These are phyloP conservation scores for Oxyteleia sp. DNA, from an alignment of 2,888 invertebrate species.

Conservation along the genomic window DNA sequence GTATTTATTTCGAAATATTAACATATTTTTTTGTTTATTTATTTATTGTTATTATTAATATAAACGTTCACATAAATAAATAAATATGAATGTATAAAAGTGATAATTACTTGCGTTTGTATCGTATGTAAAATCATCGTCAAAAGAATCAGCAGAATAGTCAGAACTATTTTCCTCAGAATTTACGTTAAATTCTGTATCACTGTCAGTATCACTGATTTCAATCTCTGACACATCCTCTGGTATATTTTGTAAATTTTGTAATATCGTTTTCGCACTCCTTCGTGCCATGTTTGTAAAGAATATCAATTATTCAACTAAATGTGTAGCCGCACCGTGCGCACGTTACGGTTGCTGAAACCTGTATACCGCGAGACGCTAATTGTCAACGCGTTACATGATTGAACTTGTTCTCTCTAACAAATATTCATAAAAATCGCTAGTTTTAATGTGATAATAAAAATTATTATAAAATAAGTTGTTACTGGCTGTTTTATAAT, in stretches of 20 bases:
- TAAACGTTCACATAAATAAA: conserved; percentile 2
- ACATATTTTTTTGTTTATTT: conserved; percentile 4
- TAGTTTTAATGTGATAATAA: background rate
- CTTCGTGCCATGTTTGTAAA: background rate
- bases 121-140: background rate
- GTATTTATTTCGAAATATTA: background rate
- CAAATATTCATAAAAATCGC: background rate
- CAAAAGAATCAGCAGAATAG: background rate
- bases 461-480: background rate
- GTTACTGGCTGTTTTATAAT: background rate
- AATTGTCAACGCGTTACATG: no score
- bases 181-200: background rate
- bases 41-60: background rate
- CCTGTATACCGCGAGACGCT: background rate
- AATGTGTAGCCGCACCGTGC: background rate
- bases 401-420: background rate
- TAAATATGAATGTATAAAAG: conserved; percentile 5
- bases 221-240: conserved; percentile 20
- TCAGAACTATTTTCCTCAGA: conserved; percentile 6
- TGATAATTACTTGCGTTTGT: background rate
- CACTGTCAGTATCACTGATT: conserved; percentile 1
- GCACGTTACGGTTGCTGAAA: background rate
- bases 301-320: background rate
- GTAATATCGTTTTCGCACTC: background rate
- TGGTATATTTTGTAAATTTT: conserved; percentile 12